A percentile compares a stretch with the other conserved stretches of the same genome.
Conservation (phyloP, 2,888 invertebrate genomes). For the Imbricaverruca yamaguchii region DNA sequence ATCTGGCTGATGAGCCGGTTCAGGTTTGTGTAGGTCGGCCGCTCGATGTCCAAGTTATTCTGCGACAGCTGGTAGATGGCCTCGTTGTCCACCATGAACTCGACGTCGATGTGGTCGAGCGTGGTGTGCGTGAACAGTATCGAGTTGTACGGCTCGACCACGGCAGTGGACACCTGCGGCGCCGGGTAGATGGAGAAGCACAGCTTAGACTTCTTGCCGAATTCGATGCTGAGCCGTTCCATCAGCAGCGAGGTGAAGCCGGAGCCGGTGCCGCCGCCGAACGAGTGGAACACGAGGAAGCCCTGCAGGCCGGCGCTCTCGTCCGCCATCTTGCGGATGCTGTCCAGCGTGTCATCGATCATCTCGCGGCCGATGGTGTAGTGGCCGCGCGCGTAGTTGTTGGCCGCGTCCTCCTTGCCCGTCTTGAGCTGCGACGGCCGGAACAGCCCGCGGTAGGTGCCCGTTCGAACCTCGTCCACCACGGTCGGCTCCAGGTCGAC, state of each 20-base stretch:
- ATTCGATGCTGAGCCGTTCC: constrained; percentile 48
- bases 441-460: constrained; percentile 39
- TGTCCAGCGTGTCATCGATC: constrained; percentile 37
- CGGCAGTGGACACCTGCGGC: constrained; percentile 41
- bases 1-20: constrained; percentile 28
- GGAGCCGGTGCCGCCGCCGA: constrained; percentile 48
- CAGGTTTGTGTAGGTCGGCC: constrained; percentile 37
- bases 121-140: constrained; percentile 57
- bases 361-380: constrained; percentile 43
- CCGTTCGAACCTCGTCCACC: constrained; percentile 45
- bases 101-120: constrained; percentile 49
- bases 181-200: constrained; percentile 35
- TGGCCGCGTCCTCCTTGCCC: constrained; percentile 41
- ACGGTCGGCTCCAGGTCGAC: constrained; percentile 85
- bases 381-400: constrained; percentile 40
- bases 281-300: constrained; percentile 48
- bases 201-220: constrained; percentile 49
- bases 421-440: constrained; percentile 42
- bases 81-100: constrained; percentile 53
- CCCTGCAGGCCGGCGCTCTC: constrained; percentile 43
- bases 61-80: constrained; percentile 72
- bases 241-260: constrained; percentile 49
- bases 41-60: constrained; percentile 56
- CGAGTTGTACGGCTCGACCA: constrained; percentile 55
- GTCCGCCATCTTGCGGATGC: constrained; percentile 39